A percentile compares a stretch with the other conserved stretches of the same genome.
Conservation (phyloP, 2,888 invertebrate genomes). For the Xylophagus ater region DNA sequence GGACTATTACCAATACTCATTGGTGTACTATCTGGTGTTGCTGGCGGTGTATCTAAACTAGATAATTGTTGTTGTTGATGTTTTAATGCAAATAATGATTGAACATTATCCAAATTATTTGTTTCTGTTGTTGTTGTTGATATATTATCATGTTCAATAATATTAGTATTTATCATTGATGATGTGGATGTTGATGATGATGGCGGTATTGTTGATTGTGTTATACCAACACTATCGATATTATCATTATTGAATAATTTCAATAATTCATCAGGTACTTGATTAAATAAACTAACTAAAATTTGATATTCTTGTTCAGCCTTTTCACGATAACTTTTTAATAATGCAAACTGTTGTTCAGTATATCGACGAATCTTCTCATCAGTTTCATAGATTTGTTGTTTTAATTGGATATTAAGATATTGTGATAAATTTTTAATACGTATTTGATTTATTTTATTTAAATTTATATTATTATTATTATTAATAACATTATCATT, state of each 20-base stretch:
- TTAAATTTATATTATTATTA: conserved; percentile 12
- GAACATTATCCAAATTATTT: conserved; percentile 2
- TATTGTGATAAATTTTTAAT: conserved; percentile 41
- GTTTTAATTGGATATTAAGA: conserved; percentile 54
- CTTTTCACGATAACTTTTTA: conserved; percentile 61
- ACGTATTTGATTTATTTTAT: conserved; percentile 25
- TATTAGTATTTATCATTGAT: not conserved
- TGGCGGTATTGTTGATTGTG: conserved; percentile 1
- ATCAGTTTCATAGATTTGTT: conserved; percentile 58
- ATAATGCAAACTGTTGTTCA: conserved; percentile 60
- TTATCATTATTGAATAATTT: conserved; percentile 22
- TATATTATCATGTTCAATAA: too few species aligned
- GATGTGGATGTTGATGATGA: not conserved
- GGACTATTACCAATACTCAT: conserved; percentile 40
- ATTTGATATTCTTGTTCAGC: conserved; percentile 61
- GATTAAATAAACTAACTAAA: conserved; percentile 44
- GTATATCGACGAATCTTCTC: conserved; percentile 64
- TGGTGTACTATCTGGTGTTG: conserved; percentile 38
- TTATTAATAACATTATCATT: conserved; percentile 8
- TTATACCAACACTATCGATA: conserved; percentile 8
- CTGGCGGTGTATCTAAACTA: conserved; percentile 39
- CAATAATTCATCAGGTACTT: conserved; percentile 29
- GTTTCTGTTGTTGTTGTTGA: conserved; percentile 1
- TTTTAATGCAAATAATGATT: conserved; percentile 3
- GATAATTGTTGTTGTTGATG: conserved; percentile 22